These are phyloP conservation scores for Lophius americanus DNA, from an alignment of 2,797 vertebrate genomes.

Conservation along the genomic window DNA sequence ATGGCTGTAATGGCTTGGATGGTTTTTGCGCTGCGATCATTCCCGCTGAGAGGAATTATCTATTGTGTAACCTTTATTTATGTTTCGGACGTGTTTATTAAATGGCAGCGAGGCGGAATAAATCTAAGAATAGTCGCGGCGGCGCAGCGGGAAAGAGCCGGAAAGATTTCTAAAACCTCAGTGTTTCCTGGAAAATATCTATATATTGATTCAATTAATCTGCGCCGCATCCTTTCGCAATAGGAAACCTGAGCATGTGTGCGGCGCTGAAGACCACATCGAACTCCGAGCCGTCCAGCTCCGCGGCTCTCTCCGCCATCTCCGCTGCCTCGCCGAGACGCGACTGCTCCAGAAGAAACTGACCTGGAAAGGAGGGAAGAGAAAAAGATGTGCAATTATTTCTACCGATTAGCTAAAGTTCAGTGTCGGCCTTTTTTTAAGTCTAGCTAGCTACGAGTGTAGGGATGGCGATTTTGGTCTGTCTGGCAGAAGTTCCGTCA, in stretches of 20 bases:
- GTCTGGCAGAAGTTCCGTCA: no score
- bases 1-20: constrained; percentile 25
- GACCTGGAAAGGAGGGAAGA: constrained; percentile 80
- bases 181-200: constrained; percentile 7
- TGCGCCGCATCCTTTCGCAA: not conserved
- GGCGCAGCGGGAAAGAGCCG: constrained; percentile 4
- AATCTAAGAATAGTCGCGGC: constrained; percentile 16
- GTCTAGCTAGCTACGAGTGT: not conserved
- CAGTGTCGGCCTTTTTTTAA: not conserved
- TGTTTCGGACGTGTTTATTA: constrained; percentile 22
- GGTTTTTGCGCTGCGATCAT: constrained; percentile 29
- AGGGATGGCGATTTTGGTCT: no score
- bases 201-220: constrained; percentile 3
- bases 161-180: constrained; percentile 17
- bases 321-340: constrained; percentile 91
- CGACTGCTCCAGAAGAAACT: constrained; percentile 94
- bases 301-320: constrained; percentile 94
- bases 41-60: constrained; percentile 38
- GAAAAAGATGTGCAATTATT: not conserved
- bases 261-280: constrained; percentile 98
- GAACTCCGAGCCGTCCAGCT: constrained; percentile 90
- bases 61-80: constrained; percentile 35
- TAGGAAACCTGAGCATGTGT: constrained; percentile 93
- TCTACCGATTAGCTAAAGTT: not conserved
- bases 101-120: constrained; percentile 22